A percentile compares a stretch with the other conserved stretches of the same genome.
phyloP scores from a whole-genome alignment of 2,113 vertebrate species.

The Elephas maximus region DNA sequence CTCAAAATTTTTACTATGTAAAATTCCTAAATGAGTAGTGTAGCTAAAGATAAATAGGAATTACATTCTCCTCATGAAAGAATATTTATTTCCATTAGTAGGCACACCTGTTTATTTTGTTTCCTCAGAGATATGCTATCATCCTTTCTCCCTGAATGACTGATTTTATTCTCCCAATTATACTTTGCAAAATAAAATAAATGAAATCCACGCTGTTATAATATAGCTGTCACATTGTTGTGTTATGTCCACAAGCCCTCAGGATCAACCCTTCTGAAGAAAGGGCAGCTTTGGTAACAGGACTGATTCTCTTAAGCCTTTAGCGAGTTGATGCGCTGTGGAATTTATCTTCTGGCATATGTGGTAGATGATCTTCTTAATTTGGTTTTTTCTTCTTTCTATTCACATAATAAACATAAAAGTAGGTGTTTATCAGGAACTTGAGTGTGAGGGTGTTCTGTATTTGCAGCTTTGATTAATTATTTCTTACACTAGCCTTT shows the following conservation, averaged over 20 bases:
- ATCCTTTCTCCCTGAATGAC: background rate
- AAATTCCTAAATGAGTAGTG: background rate
- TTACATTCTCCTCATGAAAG: background rate
- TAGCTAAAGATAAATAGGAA: constrained; percentile 22
- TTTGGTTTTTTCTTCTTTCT: background rate
- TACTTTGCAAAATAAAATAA: background rate
- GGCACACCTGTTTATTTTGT: constrained; percentile 2
- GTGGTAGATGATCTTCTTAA: background rate
- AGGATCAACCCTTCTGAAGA: background rate
- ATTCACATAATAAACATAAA: background rate
- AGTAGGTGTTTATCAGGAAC: background rate
- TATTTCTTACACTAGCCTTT: background rate
- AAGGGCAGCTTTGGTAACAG: background rate
- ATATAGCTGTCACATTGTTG: background rate
- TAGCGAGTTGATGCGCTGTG: background rate
- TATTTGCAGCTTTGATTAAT: background rate
- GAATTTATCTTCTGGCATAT: background rate
- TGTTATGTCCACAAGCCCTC: background rate
- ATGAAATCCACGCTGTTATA: background rate
- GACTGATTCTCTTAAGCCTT: background rate
- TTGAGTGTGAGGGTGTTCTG: background rate
- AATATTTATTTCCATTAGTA: constrained; percentile 26
- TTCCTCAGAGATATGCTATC: background rate
- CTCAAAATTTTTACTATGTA: background rate
- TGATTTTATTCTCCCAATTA: background rate